A percentile compares a stretch with the other conserved stretches of the same genome.
phyloP scores from a whole-genome alignment of 1,140 invertebrate genomes.

The Drosophila trapezifrons region DNA sequence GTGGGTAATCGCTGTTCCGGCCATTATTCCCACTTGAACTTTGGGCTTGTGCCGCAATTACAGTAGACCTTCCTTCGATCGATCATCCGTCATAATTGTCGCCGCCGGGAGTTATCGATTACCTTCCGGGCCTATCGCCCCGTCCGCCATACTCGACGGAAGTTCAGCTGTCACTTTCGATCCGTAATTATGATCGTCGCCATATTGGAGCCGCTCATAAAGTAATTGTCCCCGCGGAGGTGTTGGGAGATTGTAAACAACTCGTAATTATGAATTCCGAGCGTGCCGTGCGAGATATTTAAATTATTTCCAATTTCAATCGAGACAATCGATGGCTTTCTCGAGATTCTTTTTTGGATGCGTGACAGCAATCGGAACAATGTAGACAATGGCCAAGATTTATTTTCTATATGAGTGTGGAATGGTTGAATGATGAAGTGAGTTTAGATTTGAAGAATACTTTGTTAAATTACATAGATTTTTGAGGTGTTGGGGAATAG shows the following conservation, averaged over 20 bases:
- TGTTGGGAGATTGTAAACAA: slow-evolving; percentile 36
- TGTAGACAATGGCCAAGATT: slow-evolving; percentile 11
- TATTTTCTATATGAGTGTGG: slow-evolving; percentile 3
- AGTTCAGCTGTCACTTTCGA: slow-evolving; percentile 73
- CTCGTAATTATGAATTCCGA: slow-evolving; percentile 56
- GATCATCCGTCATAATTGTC: slow-evolving; percentile 50
- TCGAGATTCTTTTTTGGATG: slow-evolving; percentile 7
- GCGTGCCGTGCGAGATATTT: slow-evolving; percentile 58
- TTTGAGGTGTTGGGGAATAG: not conserved
- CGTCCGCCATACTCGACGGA: slow-evolving; percentile 49
- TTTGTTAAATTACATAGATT: too few relatives aligned
- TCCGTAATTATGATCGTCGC: slow-evolving; percentile 75
- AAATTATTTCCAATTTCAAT: slow-evolving; percentile 72
- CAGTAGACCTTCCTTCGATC: slow-evolving; percentile 60
- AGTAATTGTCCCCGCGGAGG: slow-evolving; percentile 61
- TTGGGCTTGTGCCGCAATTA: slow-evolving; percentile 65
- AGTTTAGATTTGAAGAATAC: too few relatives aligned
- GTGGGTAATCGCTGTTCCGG: slow-evolving; percentile 69
- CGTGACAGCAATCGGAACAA: slow-evolving; percentile 44
- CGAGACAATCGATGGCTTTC: slow-evolving; percentile 16
- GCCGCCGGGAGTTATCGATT: slow-evolving; percentile 42
- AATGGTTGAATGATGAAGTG: slow-evolving; percentile 12
- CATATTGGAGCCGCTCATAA: slow-evolving; percentile 69
- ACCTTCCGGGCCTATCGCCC: slow-evolving; percentile 34
- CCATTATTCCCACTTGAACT: slow-evolving; percentile 61